Evolutionary conservation across 2,797 vertebrate genomes (phyloP).

Genomic region (Chromis chromis): DNA sequence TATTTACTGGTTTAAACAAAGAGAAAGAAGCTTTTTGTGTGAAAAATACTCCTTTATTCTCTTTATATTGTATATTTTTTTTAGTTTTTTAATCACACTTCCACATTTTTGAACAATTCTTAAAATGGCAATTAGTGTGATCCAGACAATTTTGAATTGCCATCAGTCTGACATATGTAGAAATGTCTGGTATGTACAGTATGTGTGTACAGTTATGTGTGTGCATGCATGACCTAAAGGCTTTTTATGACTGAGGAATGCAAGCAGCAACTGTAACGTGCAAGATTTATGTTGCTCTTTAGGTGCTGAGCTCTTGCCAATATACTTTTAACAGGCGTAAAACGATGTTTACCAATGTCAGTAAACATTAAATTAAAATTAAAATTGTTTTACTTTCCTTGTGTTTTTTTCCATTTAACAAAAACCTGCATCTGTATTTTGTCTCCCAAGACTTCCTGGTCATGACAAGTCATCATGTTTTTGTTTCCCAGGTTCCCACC

Average conservation of each 20-base stretch:
- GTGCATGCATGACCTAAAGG: neutral
- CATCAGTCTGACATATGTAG: too few relatives aligned
- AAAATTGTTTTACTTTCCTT: neutral
- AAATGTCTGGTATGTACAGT: neutral
- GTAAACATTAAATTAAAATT: neutral
- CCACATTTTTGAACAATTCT: too few relatives aligned
- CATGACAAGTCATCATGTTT: neutral
- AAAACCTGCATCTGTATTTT: conserved; percentile 4
- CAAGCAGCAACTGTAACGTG: neutral
- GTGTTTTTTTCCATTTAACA: neutral
- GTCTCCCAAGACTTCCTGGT: neutral
- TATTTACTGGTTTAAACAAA: neutral
- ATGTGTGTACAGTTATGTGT: neutral
- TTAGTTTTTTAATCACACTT: too few relatives aligned
- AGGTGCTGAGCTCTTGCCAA: neutral
- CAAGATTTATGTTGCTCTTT: neutral
- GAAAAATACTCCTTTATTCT: neutral
- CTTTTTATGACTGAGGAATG: neutral
- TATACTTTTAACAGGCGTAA: neutral
- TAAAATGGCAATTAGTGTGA: too few relatives aligned
- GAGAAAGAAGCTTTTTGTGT: neutral
- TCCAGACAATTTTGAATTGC: too few relatives aligned
- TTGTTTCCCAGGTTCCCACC: conserved; percentile 85
- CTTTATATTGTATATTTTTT: neutral
- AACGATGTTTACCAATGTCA: neutral